Base-by-base conservation (phyloP, 2,113 vertebrate species). In the Leucopternis melanops region DNA sequence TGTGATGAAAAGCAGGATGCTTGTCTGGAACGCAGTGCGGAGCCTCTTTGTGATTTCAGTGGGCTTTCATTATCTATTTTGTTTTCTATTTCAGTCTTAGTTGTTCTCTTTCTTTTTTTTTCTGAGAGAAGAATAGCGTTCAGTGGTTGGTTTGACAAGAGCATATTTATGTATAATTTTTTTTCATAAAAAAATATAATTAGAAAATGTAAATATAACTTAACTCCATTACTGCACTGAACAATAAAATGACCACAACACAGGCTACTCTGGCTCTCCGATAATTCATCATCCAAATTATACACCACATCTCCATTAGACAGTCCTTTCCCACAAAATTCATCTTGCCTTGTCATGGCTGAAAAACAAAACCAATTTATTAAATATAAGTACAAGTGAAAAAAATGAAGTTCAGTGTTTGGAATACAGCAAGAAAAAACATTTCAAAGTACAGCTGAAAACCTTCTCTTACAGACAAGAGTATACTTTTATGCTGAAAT, bases 1-100 rank as follows among this genome's bases (percentile, higher is more conserved):
- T 88, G 34, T 92, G 95, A 96, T 90, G 81, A 94, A 96, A 95
- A 87, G 91, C 97, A 97, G 96, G 81, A 92, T 22, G 73, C 89
- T 77, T 40, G 86, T 84, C 92, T 94, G 81, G 91, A 67, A 85
- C 58, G 49, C 49, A 26, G 15, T 17, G 22, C 13, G 6, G 84
- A 96, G 89, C 70, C 71, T 84, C 70, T 83, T 40, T 13, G 44
- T 73, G 54, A 90, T 87, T 95, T 75, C 91, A 72, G 61, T 27
- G 40, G 86, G 50, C 70, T 88, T 91, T 92, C 92, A 90, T 95
- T 94, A 92, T 78, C 92, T 83, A 44, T 47, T 96, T 96, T 92
- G 63, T 88, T 95, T 94, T 96, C 94, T 95, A 95, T 95, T 95
- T 95, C 89, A 77, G 86, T 82, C 84, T 70, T 45, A 38, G 40